phyloP scores from a whole-genome alignment of 2,888 invertebrate species.

The Nomada hirtipes region DNA sequence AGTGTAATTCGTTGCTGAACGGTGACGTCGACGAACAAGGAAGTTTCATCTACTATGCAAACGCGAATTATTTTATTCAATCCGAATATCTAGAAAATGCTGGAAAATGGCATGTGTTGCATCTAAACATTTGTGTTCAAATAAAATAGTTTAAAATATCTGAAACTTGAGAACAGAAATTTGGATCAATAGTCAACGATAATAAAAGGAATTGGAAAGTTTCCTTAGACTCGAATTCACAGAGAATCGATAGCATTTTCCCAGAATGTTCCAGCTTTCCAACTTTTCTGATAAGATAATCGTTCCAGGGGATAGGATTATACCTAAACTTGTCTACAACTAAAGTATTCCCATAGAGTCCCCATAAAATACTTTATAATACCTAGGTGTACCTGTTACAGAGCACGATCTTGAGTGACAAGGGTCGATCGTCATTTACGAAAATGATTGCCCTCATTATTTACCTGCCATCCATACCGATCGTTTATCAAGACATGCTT shows the following conservation, averaged over 20 bases:
- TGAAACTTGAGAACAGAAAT: too few species aligned
- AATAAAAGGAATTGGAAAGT: background rate
- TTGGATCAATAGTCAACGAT: background rate
- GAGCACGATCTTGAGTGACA: slow-evolving; percentile 55
- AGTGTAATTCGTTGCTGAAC: background rate
- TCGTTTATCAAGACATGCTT: slow-evolving; percentile 25
- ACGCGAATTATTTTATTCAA: background rate
- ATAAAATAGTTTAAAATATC: too few species aligned
- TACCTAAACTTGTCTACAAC: slow-evolving; percentile 21
- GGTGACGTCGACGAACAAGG: slow-evolving; percentile 1
- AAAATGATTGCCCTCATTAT: slow-evolving; percentile 55
- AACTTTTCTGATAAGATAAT: background rate
- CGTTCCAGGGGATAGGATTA: slow-evolving; percentile 1
- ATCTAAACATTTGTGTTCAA: too few species aligned
- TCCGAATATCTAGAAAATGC: background rate
- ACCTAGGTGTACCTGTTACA: slow-evolving; percentile 21
- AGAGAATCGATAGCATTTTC: background rate
- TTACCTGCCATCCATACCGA: slow-evolving; percentile 23
- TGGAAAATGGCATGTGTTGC: too few species aligned
- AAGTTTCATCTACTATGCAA: slow-evolving; percentile 16
- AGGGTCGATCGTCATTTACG: slow-evolving; percentile 50
- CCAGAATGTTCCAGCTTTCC: background rate
- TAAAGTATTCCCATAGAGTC: slow-evolving; percentile 7
- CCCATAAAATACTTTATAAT: slow-evolving; percentile 24
- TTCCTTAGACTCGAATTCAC: background rate